phyloP scores from a whole-genome alignment of 37 sponge, comb jelly and placozoan species.

The Dysidea cf. avara region DNA sequence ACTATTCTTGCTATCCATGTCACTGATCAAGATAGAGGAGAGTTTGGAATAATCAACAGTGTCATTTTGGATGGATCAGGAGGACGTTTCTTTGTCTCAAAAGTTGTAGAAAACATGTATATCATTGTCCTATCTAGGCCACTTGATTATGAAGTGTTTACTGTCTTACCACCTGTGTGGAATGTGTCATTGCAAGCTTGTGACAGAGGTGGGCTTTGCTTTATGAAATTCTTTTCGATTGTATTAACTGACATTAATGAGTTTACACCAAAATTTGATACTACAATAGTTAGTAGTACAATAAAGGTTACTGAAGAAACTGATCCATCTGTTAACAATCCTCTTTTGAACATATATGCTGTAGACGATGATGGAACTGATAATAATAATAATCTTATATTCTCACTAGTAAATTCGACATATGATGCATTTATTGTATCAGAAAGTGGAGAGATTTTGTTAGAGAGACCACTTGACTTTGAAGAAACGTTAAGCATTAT shows the following conservation, averaged over 20 bases:
- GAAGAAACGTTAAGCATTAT: not conserved
- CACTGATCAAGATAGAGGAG: no score
- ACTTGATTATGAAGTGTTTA: conserved; percentile 25
- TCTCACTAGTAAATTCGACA: not conserved
- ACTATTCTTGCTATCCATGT: no score
- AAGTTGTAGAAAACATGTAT: no score
- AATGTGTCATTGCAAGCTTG: no score
- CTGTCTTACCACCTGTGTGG: not conserved
- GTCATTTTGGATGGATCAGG: no score
- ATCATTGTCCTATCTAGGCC: conserved; percentile 1
- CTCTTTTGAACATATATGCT: conserved; percentile 22
- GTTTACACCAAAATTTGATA: no score
- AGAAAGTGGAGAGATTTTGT: conserved; percentile 14
- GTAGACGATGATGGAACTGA: conserved; percentile 39
- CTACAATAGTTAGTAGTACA: not conserved
- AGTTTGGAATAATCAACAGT: no score
- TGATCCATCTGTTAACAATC: not conserved
- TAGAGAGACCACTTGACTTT: conserved; percentile 26
- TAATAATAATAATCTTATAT: conserved; percentile 9
- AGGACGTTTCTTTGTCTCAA: no score
- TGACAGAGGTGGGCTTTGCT: no score
- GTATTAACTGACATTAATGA: no score
- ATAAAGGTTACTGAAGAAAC: conserved; percentile 3
- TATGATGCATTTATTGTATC: conserved; percentile 15
- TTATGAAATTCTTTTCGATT: no score